phyloP scores from a whole-genome alignment of 2,113 vertebrate genomes.

The Ceuthmochares aereus region DNA sequence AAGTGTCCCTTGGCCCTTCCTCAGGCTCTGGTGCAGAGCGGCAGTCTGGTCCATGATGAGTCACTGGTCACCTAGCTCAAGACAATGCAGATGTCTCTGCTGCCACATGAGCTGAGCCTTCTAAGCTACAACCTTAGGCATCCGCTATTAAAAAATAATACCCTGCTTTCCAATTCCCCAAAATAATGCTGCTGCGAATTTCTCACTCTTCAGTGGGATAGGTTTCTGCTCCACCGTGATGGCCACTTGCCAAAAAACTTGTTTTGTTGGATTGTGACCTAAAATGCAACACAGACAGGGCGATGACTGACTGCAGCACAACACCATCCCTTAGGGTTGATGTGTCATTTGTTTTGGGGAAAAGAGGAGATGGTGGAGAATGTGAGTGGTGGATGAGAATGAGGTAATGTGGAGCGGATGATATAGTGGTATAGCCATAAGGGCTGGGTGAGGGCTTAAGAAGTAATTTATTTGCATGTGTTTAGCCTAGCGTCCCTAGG shows the following conservation, averaged over 20 bases:
- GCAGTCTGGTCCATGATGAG: neutral
- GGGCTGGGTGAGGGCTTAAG: slow-evolving; percentile 1
- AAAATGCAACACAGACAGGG: neutral
- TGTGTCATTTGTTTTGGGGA: neutral
- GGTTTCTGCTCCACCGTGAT: neutral
- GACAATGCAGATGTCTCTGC: fast-evolving
- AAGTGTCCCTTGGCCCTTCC: neutral
- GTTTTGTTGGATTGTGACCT: neutral
- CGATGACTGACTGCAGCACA: neutral
- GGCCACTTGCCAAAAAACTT: neutral
- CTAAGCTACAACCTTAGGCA: neutral
- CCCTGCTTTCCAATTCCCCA: neutral
- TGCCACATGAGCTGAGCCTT: neutral
- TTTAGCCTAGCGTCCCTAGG: neutral
- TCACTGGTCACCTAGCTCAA: neutral
- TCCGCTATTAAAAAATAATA: neutral
- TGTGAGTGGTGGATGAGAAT: neutral
- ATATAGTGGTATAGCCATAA: slow-evolving; percentile 29
- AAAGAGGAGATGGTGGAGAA: neutral
- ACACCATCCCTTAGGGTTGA: neutral
- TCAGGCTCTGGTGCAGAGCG: neutral
- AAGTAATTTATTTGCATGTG: neutral
- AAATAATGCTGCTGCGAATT: neutral
- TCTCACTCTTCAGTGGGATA: neutral
- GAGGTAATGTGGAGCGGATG: slow-evolving; percentile 57